Base-by-base conservation (phyloP, 1,140 invertebrate genomes). In the Pogonognathellus flavescens region DNA sequence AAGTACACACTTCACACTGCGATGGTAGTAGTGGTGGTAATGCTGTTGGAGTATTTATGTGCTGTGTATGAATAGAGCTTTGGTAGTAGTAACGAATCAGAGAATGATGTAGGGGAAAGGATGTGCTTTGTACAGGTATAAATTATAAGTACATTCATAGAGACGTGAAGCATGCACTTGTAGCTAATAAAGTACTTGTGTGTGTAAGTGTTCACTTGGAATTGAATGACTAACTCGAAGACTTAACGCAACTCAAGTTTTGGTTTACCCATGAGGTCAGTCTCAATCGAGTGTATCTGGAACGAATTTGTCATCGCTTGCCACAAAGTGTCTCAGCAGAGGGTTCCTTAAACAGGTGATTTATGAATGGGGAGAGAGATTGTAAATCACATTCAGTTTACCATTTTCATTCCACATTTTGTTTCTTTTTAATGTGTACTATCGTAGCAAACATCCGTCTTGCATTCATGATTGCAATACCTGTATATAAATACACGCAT, bases 301-400 rank as follows among this genome's bases (percentile, higher is more conserved):
- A 87, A 88, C 88, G 86, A 88, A 88, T 88, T 88, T 88, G 88
- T 88, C 88, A 88, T 87, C 88, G 85, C 85, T 88, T 88, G 87
- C 88, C 88, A 87, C 80, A 87, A 85, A 87, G 83, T 87, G 87
- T 88, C 84, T 88, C 84, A 84, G 60, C 31, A 83, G 31, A 80
- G 82, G 76, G 83, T 82, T 66, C 72, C 86, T 86, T 86, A 87
- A 86, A 84, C 72, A 86, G 60, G 41, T 76, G 70, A 66, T 53
- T 86, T 83, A 86, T 86, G 84, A 84, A 86, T 86, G 81, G 55
- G 52, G 31, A 31, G 82, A 84, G 82, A 83, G 31, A 59, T 57
- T 66, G 82, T 86, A 86, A 86, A 86, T 86, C 85, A 86, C 60
- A 72, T 7, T 18, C 55, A 52, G 18, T 59, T 80, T 80, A 84